Evolutionary conservation across 2,797 vertebrate genomes (phyloP).

Genomic region (Sebastes hubbsi): DNA sequence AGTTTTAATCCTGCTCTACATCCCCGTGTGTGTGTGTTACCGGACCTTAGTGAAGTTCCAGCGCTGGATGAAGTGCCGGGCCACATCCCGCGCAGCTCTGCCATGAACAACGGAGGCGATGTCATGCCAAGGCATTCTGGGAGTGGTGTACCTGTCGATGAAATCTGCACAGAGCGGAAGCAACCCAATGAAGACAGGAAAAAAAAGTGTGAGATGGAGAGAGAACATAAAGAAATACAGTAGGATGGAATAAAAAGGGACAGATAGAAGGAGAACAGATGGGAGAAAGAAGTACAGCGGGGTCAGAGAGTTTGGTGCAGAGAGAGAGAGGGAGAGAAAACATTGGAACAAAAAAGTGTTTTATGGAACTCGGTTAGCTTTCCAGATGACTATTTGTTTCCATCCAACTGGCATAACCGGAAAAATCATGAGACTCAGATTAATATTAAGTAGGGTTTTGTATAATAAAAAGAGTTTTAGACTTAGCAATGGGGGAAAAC

Average conservation of each 20-base stretch:
- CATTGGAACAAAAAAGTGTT: not conserved
- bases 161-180: slow-evolving; percentile 83
- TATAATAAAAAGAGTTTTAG: not conserved
- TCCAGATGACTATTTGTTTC: slow-evolving; percentile 13
- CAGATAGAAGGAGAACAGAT: not conserved
- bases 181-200: not conserved
- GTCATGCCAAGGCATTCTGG: slow-evolving; percentile 99
- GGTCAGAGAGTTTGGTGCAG: not conserved
- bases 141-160: slow-evolving; percentile 93
- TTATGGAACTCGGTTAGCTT: not conserved
- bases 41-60: slow-evolving; percentile 97
- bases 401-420: not conserved
- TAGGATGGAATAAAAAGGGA: not conserved
- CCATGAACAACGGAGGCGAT: slow-evolving; percentile 92
- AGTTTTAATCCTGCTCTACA: not conserved
- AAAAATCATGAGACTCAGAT: not conserved
- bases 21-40: not conserved
- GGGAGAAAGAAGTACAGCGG: not conserved
- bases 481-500: no score
- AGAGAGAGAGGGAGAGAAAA: not conserved
- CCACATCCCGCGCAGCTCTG: slow-evolving; percentile 90
- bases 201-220: not conserved
- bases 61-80: slow-evolving; percentile 97
- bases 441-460: not conserved
- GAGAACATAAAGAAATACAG: not conserved